Evolutionary conservation across 2,113 vertebrate species (phyloP).

Genomic region (Lophura nycthemera): DNA sequence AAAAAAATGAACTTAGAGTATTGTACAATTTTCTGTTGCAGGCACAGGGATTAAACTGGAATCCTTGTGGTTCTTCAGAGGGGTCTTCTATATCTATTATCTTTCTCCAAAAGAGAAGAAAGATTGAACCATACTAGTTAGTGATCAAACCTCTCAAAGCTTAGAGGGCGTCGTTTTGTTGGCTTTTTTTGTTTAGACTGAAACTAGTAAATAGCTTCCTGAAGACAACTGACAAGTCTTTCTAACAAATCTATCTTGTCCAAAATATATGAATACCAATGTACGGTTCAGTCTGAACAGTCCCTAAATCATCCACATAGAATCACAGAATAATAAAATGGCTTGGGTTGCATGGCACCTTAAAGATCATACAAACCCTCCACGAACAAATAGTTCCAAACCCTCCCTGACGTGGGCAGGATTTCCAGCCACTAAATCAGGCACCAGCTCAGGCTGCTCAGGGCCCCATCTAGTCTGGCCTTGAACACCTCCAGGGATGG

Average conservation of each 20-base stretch:
- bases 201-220: background rate
- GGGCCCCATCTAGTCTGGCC: no score
- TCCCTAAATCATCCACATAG: background rate
- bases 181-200: background rate
- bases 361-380: no score
- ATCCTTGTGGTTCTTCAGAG: background rate
- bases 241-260: background rate
- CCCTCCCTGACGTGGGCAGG: no score
- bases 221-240: background rate
- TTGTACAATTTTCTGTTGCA: background rate
- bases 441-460: no score
- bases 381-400: no score
- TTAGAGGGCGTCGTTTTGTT: background rate
- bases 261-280: background rate
- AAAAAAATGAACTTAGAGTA: background rate
- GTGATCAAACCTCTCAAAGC: background rate
- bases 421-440: no score
- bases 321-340: no score
- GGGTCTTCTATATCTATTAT: background rate
- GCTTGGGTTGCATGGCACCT: no score
- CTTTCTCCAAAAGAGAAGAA: background rate
- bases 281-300: background rate
- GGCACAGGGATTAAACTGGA: background rate
- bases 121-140: background rate
- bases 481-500: no score